A percentile compares a stretch with the other conserved stretches of the same genome.
These are phyloP conservation scores for Procavia capensis DNA, from an alignment of 2,113 vertebrate genomes.

Conservation along the genomic window DNA sequence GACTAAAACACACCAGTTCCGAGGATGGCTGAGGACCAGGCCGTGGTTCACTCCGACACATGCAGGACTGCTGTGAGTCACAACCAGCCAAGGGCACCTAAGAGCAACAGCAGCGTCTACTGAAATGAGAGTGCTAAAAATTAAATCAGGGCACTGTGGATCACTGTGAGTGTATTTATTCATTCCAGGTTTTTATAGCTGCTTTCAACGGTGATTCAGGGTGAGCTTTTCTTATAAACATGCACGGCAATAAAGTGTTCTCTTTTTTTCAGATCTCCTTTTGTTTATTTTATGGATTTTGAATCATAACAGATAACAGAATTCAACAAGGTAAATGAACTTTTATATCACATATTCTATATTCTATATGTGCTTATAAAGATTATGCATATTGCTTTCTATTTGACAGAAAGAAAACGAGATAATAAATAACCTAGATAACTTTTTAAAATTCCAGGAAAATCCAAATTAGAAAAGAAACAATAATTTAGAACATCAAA, in stretches of 20 bases:
- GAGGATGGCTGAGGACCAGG: too few species aligned
- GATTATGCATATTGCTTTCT: neutral
- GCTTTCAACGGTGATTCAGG: neutral
- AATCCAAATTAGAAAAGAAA: neutral
- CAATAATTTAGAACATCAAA: neutral
- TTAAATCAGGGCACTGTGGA: neutral
- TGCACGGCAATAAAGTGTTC: neutral
- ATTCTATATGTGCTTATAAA: too few species aligned
- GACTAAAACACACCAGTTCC: too few species aligned
- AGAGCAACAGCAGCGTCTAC: neutral
- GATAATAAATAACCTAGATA: neutral
- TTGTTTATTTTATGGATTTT: neutral
- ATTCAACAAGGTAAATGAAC: slow-evolving; percentile 18
- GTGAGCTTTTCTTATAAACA: neutral
- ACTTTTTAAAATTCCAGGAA: neutral
- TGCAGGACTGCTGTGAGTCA: too few species aligned
- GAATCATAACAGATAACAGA: neutral
- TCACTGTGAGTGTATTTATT: neutral
- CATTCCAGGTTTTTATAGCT: neutral
- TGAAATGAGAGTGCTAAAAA: neutral
- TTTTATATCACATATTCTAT: neutral
- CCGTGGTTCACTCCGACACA: too few species aligned
- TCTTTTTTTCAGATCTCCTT: neutral
- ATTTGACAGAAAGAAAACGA: neutral
- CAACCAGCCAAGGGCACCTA: too few species aligned